phyloP scores from a whole-genome alignment of 2,113 vertebrate genomes.

The Tylochromis polylepis region DNA sequence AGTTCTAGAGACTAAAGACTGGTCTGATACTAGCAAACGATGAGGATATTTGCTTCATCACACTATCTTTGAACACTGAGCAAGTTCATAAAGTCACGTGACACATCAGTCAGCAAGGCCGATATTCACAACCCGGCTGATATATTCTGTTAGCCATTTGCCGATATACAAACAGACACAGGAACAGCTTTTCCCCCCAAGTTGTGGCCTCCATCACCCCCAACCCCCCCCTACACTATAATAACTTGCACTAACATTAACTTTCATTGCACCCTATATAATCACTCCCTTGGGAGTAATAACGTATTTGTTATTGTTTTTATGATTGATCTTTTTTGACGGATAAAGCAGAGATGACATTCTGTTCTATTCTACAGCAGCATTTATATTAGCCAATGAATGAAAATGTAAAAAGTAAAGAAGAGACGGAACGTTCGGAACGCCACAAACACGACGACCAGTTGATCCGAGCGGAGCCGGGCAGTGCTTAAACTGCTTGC shows the following conservation, averaged over 20 bases:
- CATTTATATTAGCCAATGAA: too few species aligned
- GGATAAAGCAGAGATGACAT: neutral
- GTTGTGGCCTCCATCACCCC: neutral
- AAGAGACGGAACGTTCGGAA: neutral
- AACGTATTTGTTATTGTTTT: neutral
- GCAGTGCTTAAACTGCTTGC: neutral
- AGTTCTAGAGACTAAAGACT: neutral
- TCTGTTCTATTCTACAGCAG: too few species aligned
- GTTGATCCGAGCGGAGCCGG: neutral
- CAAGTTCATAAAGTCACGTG: neutral
- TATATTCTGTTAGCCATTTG: neutral
- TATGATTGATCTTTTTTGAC: neutral
- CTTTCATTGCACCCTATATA: neutral
- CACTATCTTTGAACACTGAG: neutral
- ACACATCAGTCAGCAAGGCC: neutral
- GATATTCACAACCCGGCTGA: rapidly evolving
- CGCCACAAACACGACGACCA: neutral
- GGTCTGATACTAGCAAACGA: neutral
- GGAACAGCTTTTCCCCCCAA: neutral
- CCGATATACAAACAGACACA: neutral
- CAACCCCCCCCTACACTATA: neutral
- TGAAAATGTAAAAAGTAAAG: too few species aligned
- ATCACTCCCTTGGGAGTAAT: neutral
- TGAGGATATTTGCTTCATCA: neutral
- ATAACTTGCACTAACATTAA: neutral